Conservation (phyloP, 1,140 invertebrate species). For the Heliothis subflexa region DNA sequence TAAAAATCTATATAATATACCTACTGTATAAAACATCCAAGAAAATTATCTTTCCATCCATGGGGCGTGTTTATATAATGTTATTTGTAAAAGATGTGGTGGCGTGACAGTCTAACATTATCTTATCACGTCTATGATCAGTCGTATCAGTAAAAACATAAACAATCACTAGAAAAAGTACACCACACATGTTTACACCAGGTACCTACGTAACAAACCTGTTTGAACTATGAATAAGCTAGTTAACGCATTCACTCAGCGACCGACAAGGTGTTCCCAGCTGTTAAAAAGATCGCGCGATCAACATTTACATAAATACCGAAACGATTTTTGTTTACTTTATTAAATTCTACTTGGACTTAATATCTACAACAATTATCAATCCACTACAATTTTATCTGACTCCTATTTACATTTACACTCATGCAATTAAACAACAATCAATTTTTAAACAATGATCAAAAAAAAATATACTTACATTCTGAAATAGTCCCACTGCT, state of each 20-base stretch:
- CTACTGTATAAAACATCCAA: too few relatives aligned
- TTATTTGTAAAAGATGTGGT: conserved; percentile 4
- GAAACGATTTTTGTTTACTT: conserved; percentile 41
- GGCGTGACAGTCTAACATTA: conserved; percentile 22
- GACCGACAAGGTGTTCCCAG: conserved; percentile 41
- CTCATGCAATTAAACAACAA: conserved; percentile 37
- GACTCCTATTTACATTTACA: conserved; percentile 3
- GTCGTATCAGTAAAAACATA: conserved; percentile 15
- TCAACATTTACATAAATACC: conserved; percentile 37
- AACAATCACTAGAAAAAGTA: conserved; percentile 33
- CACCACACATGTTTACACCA: conserved; percentile 55
- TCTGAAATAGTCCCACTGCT: conserved; percentile 61
- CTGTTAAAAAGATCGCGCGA: conserved; percentile 48
- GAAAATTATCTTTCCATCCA: conserved; percentile 5
- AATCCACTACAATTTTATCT: neutral
- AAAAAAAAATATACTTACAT: conserved; percentile 65
- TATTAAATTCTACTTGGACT: conserved; percentile 16
- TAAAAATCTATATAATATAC: too few relatives aligned
- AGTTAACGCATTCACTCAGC: conserved; percentile 49
- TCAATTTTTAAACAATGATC: conserved; percentile 23
- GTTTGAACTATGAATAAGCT: conserved; percentile 65
- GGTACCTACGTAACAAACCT: conserved; percentile 65
- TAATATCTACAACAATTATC: conserved; percentile 15
- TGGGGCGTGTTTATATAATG: conserved; percentile 10
- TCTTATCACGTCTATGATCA: conserved; percentile 24